Conservation (phyloP, 2,888 invertebrate species). For the Apodemia mormo region DNA sequence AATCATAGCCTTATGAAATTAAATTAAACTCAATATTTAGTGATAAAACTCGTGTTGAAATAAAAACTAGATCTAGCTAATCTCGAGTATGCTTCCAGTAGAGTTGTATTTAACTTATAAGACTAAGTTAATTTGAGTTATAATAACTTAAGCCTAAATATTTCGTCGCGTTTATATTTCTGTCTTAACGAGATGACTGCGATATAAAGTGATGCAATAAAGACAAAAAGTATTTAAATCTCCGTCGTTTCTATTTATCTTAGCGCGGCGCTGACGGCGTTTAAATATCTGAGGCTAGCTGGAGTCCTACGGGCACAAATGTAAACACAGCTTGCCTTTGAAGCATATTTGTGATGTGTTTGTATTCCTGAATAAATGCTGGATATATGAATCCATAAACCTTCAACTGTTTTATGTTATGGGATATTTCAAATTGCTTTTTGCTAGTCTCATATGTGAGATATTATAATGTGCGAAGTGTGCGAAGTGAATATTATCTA, state of each 20-base stretch:
- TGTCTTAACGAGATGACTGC: conserved; percentile 31
- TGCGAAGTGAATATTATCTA: too few species aligned
- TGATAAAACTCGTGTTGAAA: neutral
- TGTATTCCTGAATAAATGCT: conserved; percentile 32
- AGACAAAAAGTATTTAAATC: conserved; percentile 73
- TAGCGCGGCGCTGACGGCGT: conserved; percentile 64
- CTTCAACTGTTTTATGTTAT: conserved; percentile 22
- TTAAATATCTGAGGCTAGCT: conserved; percentile 69
- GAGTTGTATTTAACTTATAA: conserved; percentile 18
- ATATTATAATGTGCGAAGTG: too few species aligned
- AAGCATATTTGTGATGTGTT: conserved; percentile 54
- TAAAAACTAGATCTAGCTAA: neutral
- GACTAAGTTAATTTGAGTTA: conserved; percentile 6
- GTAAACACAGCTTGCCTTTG: conserved; percentile 72
- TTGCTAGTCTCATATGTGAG: neutral
- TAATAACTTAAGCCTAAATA: conserved; percentile 19
- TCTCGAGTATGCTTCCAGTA: neutral
- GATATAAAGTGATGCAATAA: conserved; percentile 42
- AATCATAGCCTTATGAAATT: too few species aligned
- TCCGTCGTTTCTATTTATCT: conserved; percentile 69
- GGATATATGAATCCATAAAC: conserved; percentile 1
- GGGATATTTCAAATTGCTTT: conserved; percentile 26
- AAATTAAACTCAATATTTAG: too few species aligned
- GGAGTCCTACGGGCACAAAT: conserved; percentile 63
- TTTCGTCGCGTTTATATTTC: conserved; percentile 25